Evolutionary conservation across 1,140 invertebrate genomes (phyloP).

Genomic region (Calliopsis andreniformis): DNA sequence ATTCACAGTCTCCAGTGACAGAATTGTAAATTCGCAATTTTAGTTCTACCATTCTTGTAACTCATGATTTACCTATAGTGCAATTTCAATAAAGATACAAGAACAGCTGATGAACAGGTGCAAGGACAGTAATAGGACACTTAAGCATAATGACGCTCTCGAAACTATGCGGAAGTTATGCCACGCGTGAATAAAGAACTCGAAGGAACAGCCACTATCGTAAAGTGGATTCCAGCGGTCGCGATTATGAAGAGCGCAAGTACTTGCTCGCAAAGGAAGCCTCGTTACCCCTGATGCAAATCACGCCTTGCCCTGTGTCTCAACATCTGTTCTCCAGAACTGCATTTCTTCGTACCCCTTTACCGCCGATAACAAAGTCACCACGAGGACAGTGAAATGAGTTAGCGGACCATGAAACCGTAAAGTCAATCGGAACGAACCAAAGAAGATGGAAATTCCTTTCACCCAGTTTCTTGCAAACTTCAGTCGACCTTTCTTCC

Average conservation of each 20-base stretch:
- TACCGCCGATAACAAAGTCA: background rate
- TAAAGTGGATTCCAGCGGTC: constrained; percentile 33
- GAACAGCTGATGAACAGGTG: too few relatives aligned
- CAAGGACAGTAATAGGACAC: too few relatives aligned
- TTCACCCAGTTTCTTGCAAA: background rate
- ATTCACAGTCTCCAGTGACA: too few relatives aligned
- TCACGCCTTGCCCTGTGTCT: background rate
- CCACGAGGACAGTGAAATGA: background rate
- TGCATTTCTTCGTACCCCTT: background rate
- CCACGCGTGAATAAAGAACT: constrained; percentile 34
- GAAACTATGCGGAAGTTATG: constrained; percentile 32
- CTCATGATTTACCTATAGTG: too few relatives aligned
- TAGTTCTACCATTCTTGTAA: too few relatives aligned
- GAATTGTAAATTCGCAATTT: too few relatives aligned
- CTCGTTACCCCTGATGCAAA: constrained; percentile 38
- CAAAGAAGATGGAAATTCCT: constrained; percentile 23
- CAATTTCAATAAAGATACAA: too few relatives aligned
- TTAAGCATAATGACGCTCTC: too few relatives aligned
- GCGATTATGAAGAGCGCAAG: constrained; percentile 12
- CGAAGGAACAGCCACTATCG: background rate
- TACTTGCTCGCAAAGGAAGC: constrained; percentile 10
- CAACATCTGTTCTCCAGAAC: background rate
- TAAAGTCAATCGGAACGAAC: constrained; percentile 2
- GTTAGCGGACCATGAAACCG: background rate
- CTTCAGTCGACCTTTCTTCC: background rate